Evolutionary conservation across 2,888 invertebrate species (phyloP), one percentile per base, ranked within the genome.

Genomic region (Lycophotia porphyrea): DNA sequence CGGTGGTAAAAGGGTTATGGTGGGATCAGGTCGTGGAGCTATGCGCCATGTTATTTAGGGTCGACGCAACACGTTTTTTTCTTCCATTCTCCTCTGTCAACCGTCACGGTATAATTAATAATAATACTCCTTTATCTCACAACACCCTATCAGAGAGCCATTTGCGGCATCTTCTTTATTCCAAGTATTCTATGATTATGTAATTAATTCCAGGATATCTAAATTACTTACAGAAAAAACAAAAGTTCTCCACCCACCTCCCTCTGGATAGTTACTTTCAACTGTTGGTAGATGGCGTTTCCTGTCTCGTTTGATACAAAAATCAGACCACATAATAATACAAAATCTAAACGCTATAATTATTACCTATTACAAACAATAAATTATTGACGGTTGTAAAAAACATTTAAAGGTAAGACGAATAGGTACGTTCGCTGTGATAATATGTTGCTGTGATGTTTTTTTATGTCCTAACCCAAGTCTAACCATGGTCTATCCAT

Each of bases 261-360:
- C 13, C 27, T 42, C 21, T 60, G 11, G 1, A 7, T 49, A 15
- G 39, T 34, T 72, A 42, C 15, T 2, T 24, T 13, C 24, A n/a
- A 67, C 11, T 36, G 15, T 34, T 5, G 24, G 61, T 42, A 83
- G 79, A 79, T 81, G 65, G 60, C 83, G 79, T 69, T 63, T n/a
- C 65, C 15, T 58, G 36, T n/a, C 34, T 49, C 47, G 60, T 68
- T 80, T 64, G 5, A 18, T 27, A 9, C 11, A 49, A 60, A n/a
- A 24, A 42, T 21, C 3, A 24, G 55, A 55, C 5, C 27, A 27
- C 5, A 0, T 27, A 55, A 5, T 47, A 47, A 27, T 27, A 27
- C n/a, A 27, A 2, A 27, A 55, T 55, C 7, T 15, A 27, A 55
- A 27, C 55, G 27, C 15, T n/a, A n/a, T 52, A 52, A 11, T 49